Base-by-base conservation (phyloP, 2,888 invertebrate species). In the Drosophila infuscata region DNA sequence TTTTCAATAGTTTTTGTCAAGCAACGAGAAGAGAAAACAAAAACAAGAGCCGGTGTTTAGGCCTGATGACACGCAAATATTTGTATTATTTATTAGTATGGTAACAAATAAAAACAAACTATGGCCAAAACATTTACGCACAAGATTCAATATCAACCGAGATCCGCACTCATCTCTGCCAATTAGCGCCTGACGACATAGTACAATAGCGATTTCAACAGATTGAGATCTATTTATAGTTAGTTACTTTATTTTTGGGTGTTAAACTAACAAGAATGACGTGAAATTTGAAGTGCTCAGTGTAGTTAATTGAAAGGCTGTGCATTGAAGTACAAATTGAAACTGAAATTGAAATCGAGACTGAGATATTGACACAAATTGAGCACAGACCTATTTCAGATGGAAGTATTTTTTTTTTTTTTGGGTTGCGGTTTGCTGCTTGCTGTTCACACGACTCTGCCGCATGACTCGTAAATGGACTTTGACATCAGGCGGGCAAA, bases 381-480 rank as follows among this genome's bases (percentile, higher is more conserved):
- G 60, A 79, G 65, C 74, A 65, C 77, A 79, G 70, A 71, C 72
- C 61, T 54, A 70, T 79, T 51, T 77, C 51, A 43, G 51, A 30
- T 51, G 49, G 25, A 46, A 51, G 3, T 30, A 30, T 30, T 25
- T 25, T 69, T 25, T 25, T 25, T 25, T 25, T 25, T 63, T 79
- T 70, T 35, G 58, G 60, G 58, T 52, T 69, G 57, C 49, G 43
- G 43, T 15, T 59, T 59, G 71, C 52, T 56, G 36, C 66, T 70
- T 53, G 63, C 48, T 46, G 68, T 70, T 74, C 83, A 85, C 88
- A 83, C 76, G 85, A 46, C 25, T 76, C 75, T 75, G 76, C 76
- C 89, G 74, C 87, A 89, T 87, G 87, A 87, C 87, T 88, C 85
- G 85, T 78, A 81, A 78, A 36, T 89, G 87, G 89, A 87, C 87